Conservation (phyloP, 2,113 vertebrate species). For the Elgaria multicarinata region DNA sequence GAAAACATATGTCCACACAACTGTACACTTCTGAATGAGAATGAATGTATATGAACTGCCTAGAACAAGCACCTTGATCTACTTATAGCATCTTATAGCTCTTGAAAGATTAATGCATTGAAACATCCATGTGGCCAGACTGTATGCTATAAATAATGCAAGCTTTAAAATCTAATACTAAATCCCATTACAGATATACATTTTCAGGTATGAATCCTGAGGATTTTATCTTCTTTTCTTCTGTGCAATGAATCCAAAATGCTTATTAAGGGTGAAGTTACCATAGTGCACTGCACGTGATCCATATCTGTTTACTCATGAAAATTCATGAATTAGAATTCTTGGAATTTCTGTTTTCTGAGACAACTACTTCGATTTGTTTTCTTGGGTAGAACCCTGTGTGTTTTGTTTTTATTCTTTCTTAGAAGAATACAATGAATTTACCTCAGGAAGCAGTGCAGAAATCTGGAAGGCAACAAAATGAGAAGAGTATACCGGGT, state of each 20-base stretch:
- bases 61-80: neutral
- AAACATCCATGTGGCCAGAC: neutral
- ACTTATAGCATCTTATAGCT: neutral
- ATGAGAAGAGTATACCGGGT: neutral
- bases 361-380: neutral
- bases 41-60: neutral
- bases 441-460: neutral
- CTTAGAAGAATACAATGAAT: slow-evolving; percentile 13
- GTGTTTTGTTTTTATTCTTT: neutral
- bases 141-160: neutral
- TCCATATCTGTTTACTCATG: neutral
- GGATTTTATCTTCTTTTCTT: neutral
- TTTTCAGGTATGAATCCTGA: neutral
- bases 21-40: neutral
- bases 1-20: neutral
- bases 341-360: slow-evolving; percentile 1
- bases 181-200: neutral
- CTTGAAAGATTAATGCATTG: neutral
- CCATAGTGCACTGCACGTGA: neutral
- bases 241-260: slow-evolving; percentile 11
- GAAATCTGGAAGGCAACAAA: neutral
- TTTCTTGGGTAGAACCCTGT: neutral
- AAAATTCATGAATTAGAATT: slow-evolving; percentile 5
- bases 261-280: slow-evolving; percentile 6
- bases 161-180: neutral